Conservation (phyloP, 2,113 vertebrate genomes). For the Microtus ochrogaster region DNA sequence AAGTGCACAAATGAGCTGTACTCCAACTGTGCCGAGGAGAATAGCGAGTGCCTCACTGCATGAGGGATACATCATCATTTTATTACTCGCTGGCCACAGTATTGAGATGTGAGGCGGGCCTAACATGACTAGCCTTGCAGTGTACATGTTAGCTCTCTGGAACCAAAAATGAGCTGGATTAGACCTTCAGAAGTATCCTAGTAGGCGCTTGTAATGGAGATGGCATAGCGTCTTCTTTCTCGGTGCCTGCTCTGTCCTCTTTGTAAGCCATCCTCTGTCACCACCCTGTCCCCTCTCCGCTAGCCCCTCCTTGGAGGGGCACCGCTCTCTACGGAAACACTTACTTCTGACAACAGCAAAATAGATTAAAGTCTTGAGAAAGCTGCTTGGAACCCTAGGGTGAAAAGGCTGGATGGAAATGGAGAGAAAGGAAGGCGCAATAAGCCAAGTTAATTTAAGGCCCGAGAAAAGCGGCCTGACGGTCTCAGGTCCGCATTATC, state of each 20-base stretch:
- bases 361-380: background rate
- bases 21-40: background rate
- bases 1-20: background rate
- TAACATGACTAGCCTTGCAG: background rate
- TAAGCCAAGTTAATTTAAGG: constrained; percentile 22
- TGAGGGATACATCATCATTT: constrained; percentile 22
- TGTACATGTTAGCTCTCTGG: background rate
- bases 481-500: constrained; percentile 52
- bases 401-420: constrained; percentile 21
- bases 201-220: background rate
- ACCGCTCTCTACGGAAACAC: background rate
- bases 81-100: background rate
- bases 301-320: background rate
- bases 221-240: too few species aligned
- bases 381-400: background rate
- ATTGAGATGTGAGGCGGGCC: background rate
- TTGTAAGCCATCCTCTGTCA: too few species aligned
- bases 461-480: background rate
- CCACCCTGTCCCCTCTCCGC: background rate
- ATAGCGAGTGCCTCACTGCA: rapidly evolving
- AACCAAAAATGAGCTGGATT: background rate
- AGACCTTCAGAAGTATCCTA: background rate
- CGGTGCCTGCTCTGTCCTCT: background rate
- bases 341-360: background rate
- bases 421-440: constrained; percentile 5